Evolutionary conservation across 2,888 invertebrate genomes (phyloP).

Genomic region (Tuta absoluta): DNA sequence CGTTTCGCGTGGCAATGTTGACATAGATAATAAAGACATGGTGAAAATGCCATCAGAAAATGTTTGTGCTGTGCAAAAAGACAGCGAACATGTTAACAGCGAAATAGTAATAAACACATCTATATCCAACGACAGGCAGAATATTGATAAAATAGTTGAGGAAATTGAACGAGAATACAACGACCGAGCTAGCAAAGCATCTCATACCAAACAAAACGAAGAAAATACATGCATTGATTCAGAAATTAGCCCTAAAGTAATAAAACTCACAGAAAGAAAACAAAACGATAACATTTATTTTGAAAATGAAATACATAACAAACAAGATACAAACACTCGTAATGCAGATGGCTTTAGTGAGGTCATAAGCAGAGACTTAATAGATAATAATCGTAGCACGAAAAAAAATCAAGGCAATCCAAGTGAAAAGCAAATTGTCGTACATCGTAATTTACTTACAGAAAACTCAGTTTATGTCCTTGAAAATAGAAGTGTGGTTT

Average conservation of each 20-base stretch:
- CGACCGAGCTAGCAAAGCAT: background rate
- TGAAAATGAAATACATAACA: background rate
- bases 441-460: background rate
- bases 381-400: background rate
- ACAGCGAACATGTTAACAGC: background rate
- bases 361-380: background rate
- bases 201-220: background rate
- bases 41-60: background rate
- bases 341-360: background rate
- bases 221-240: too few species aligned
- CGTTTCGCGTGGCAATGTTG: background rate
- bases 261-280: background rate
- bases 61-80: background rate
- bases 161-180: conserved; percentile 5
- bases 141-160: conserved; percentile 7
- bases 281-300: background rate
- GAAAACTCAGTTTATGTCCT: background rate
- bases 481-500: background rate
- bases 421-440: background rate
- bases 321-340: background rate
- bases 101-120: background rate
- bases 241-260: background rate
- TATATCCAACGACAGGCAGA: background rate
- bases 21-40: background rate
- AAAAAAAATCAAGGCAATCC: background rate